Evolutionary conservation across 2,113 vertebrate genomes (phyloP).

Genomic region (Microcebus tavaratra): DNA sequence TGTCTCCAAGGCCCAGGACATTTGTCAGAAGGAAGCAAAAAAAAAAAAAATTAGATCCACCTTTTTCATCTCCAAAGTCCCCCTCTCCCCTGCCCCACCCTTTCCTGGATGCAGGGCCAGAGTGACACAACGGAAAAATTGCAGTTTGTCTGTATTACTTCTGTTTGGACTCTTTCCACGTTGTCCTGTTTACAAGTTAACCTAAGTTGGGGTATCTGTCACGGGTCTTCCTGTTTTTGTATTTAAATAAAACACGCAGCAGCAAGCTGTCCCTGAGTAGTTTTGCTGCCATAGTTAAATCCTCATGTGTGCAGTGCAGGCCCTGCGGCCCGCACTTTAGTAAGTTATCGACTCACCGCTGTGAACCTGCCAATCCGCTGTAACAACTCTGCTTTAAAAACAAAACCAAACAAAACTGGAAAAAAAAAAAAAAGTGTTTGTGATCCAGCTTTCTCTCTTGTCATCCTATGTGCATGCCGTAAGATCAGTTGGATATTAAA

Average conservation of each 20-base stretch:
- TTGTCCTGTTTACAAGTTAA: constrained; percentile 96
- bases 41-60: not conserved
- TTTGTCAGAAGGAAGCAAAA: constrained; percentile 66
- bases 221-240: constrained; percentile 93
- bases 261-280: constrained; percentile 80
- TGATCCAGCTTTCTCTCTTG: constrained; percentile 95
- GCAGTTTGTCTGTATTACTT: constrained; percentile 91
- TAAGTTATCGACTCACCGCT: constrained; percentile 90
- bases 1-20: constrained; percentile 71
- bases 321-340: constrained; percentile 86
- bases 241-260: constrained; percentile 88
- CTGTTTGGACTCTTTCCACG: constrained; percentile 90
- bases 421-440: constrained; percentile 91
- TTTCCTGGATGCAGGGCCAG: constrained; percentile 44
- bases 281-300: constrained; percentile 86
- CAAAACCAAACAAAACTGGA: constrained; percentile 83
- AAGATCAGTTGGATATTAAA: constrained; percentile 96
- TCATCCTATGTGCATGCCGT: constrained; percentile 98
- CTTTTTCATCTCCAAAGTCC: not conserved
- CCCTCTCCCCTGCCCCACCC: not conserved
- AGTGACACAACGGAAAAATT: constrained; percentile 86
- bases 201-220: constrained; percentile 93
- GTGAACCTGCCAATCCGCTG: constrained; percentile 94
- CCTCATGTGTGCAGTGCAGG: constrained; percentile 87
- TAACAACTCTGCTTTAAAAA: constrained; percentile 95